Evolutionary conservation across 2,888 invertebrate species (phyloP).

Genomic region (Tricholauxania praeusta): DNA sequence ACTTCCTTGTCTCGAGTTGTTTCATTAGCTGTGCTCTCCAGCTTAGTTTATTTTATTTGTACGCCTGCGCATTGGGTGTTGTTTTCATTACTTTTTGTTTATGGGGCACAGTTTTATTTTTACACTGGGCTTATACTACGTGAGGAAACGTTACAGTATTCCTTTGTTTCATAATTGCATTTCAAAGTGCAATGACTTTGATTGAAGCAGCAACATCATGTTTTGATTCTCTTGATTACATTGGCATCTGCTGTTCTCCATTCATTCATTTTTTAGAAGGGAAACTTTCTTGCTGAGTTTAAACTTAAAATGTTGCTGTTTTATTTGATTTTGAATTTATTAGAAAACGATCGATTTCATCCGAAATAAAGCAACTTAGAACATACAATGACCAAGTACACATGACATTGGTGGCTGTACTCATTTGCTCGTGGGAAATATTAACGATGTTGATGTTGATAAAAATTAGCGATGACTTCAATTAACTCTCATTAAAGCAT

Average conservation of each 20-base stretch:
- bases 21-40: conserved; percentile 9
- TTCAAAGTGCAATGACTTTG: conserved; percentile 19
- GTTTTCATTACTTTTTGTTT: background rate
- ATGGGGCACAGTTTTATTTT: background rate
- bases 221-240: too few relatives aligned
- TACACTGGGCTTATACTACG: background rate
- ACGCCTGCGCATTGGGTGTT: conserved; percentile 4
- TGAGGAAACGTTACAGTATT: too few relatives aligned
- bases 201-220: background rate
- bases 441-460: background rate
- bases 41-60: background rate
- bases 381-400: too few relatives aligned
- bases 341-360: too few relatives aligned
- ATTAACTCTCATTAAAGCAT: conserved; percentile 31
- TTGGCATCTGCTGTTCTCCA: too few relatives aligned
- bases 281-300: too few relatives aligned
- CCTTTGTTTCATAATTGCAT: conserved; percentile 8
- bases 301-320: too few relatives aligned
- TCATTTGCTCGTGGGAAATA: background rate
- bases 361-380: too few relatives aligned
- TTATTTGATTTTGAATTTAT: too few relatives aligned
- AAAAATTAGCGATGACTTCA: conserved; percentile 9
- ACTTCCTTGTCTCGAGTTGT: background rate
- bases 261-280: too few relatives aligned
- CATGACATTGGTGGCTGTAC: too few relatives aligned